Evolutionary conservation across 2,797 vertebrate species (phyloP).

Genomic region (Percopsis omiscomaycus): DNA sequence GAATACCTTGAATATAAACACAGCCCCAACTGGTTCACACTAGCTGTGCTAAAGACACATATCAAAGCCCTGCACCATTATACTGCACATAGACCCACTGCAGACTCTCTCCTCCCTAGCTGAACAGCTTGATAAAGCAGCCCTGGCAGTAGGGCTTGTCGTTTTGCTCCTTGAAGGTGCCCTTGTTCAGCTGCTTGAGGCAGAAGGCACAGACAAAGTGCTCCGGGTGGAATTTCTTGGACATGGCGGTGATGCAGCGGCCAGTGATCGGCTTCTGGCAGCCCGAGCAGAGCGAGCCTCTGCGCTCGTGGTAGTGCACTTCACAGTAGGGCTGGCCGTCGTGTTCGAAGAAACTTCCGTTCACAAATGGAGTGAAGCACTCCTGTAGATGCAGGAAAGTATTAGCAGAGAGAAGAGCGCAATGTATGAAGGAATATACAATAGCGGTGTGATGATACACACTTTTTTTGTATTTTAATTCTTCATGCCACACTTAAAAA

Average conservation of each 20-base stretch:
- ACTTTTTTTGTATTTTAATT: too few relatives aligned
- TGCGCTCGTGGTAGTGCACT: slow-evolving; percentile 96
- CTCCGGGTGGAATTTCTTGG: slow-evolving; percentile 98
- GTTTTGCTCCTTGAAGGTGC: slow-evolving; percentile 99
- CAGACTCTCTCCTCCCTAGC: slow-evolving; percentile 70
- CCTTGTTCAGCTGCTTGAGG: slow-evolving; percentile 99
- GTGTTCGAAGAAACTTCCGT: slow-evolving; percentile 98
- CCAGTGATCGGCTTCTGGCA: slow-evolving; percentile 99
- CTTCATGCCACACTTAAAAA: too few relatives aligned
- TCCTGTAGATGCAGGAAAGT: slow-evolving; percentile 75
- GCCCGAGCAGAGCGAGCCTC: slow-evolving; percentile 94
- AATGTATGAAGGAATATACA: background rate
- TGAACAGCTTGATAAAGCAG: slow-evolving; percentile 98
- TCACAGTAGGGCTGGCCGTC: slow-evolving; percentile 98
- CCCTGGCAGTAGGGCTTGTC: slow-evolving; percentile 99
- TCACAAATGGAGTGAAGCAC: slow-evolving; percentile 95
- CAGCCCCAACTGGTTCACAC: slow-evolving; percentile 22
- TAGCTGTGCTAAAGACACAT: slow-evolving; percentile 24
- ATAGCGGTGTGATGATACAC: too few relatives aligned
- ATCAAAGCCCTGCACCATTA: slow-evolving; percentile 20
- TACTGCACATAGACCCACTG: background rate
- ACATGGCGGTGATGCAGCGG: slow-evolving; percentile 97
- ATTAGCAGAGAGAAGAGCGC: background rate
- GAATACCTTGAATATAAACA: slow-evolving; percentile 34
- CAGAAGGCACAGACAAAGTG: slow-evolving; percentile 99